Conservation (phyloP, 2,888 invertebrate species). For the Tetragonula carbonaria region DNA sequence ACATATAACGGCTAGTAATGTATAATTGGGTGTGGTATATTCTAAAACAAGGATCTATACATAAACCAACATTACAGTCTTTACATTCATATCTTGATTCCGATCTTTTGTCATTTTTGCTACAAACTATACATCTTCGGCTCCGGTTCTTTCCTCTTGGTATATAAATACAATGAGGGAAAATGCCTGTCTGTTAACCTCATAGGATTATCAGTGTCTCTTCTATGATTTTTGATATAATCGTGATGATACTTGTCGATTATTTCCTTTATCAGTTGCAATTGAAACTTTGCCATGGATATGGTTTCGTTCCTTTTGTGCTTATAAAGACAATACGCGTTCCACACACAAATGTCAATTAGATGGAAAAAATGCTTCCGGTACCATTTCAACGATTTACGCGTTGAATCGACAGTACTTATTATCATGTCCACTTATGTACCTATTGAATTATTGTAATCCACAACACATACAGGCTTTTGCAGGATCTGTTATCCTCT, state of each 20-base stretch:
- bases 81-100: neutral
- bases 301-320: slow-evolving; percentile 32
- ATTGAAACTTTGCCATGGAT: slow-evolving; percentile 24
- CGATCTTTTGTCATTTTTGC: slow-evolving; percentile 1
- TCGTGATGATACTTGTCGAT: slow-evolving; percentile 2
- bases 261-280: slow-evolving; percentile 31
- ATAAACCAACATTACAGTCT: neutral
- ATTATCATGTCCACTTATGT: neutral
- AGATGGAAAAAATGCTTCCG: neutral
- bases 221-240: neutral
- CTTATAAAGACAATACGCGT: slow-evolving; percentile 36
- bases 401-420: no score
- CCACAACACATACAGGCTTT: neutral
- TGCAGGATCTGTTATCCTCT: neutral
- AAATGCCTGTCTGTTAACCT: slow-evolving; percentile 12
- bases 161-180: neutral
- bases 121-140: neutral
- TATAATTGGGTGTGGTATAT: neutral
- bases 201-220: slow-evolving; percentile 20
- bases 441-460: neutral
- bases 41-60: neutral
- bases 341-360: neutral
- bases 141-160: neutral
- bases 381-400: neutral
- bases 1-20: neutral